A percentile compares a stretch with the other conserved stretches of the same genome.
Conservation (phyloP, 2,888 invertebrate species). For the Drosophila monieri region DNA sequence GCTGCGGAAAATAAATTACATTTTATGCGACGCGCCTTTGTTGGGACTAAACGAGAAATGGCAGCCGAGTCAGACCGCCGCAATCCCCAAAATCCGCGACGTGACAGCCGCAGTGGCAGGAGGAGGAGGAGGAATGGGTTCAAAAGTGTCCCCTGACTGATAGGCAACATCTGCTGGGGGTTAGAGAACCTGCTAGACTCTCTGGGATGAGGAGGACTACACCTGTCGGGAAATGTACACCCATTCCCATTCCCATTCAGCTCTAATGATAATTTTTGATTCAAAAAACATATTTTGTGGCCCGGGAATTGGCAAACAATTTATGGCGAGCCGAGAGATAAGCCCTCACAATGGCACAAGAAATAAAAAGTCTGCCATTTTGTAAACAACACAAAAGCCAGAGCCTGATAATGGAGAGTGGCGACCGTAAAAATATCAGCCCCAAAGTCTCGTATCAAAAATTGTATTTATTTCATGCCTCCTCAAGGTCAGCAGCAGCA, state of each 20-base stretch:
- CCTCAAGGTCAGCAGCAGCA: slow-evolving; percentile 67
- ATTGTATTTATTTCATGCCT: slow-evolving; percentile 17
- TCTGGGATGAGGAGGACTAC: slow-evolving; percentile 2
- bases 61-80: no score
- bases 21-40: slow-evolving; percentile 37
- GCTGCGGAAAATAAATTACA: slow-evolving; percentile 34
- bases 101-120: slow-evolving; percentile 24
- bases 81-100: background rate
- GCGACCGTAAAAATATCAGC: slow-evolving; percentile 53
- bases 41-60: background rate
- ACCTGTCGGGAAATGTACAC: slow-evolving; percentile 15
- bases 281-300: no score
- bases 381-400: slow-evolving; percentile 66
- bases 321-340: slow-evolving; percentile 56
- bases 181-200: slow-evolving; percentile 26
- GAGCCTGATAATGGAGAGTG: slow-evolving; percentile 41
- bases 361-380: slow-evolving; percentile 66
- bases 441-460: slow-evolving; percentile 30
- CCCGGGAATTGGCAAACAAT: slow-evolving; percentile 58
- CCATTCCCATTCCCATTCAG: no score
- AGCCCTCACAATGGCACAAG: slow-evolving; percentile 11
- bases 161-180: slow-evolving; percentile 30
- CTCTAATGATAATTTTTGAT: no score
- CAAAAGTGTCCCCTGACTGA: slow-evolving; percentile 37
- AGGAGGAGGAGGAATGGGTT: slow-evolving; percentile 13